These are phyloP conservation scores for Scolopax bukidnonensis DNA, from an alignment of 2,797 vertebrate genomes.

Conservation along the genomic window DNA sequence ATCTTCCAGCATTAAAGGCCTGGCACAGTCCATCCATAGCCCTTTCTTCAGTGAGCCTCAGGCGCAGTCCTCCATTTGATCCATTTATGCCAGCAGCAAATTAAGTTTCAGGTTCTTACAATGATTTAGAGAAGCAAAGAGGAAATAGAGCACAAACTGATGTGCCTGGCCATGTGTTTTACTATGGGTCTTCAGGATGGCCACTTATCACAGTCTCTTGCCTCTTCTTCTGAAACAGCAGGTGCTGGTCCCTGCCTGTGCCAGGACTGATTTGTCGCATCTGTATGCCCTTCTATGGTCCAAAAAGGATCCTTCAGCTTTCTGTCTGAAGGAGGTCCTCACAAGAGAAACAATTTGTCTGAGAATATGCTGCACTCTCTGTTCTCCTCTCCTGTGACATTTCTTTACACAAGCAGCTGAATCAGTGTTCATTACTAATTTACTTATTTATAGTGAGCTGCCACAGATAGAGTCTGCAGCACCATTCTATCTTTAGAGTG, in stretches of 20 bases:
- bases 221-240: not conserved
- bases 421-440: slow-evolving; percentile 32
- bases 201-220: not conserved
- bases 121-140: not conserved
- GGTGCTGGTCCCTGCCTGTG: not conserved
- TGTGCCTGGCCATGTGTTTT: not conserved
- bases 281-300: not conserved
- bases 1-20: not conserved
- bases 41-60: not conserved
- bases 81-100: not conserved
- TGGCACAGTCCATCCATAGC: not conserved
- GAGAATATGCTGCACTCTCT: not conserved
- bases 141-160: not conserved
- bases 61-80: not conserved
- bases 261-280: not conserved
- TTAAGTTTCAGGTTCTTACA: not conserved
- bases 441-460: slow-evolving; percentile 62
- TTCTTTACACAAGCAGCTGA: slow-evolving; percentile 16
- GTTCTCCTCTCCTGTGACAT: not conserved
- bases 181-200: not conserved
- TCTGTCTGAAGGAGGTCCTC: not conserved
- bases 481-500: slow-evolving; percentile 48
- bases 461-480: slow-evolving; percentile 48
- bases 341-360: not conserved
- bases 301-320: not conserved